Percentiles rank a stretch among this genome's conserved stretches.
phyloP scores from a whole-genome alignment of 2,888 invertebrate species.

The Drosophila setosimentum region DNA sequence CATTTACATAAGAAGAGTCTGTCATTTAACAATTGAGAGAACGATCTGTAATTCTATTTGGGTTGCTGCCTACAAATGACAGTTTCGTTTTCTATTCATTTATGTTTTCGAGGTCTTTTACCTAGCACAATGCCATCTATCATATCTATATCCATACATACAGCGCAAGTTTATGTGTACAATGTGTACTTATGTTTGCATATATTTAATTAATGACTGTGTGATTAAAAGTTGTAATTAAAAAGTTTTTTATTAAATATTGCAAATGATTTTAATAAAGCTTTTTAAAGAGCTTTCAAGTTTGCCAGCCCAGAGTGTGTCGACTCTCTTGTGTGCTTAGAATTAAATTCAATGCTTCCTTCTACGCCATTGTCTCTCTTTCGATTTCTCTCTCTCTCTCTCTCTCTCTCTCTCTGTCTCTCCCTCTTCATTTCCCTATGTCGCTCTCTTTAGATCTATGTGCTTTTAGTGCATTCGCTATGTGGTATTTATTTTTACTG shows the following conservation, averaged over 20 bases:
- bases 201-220: conserved; percentile 14
- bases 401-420: not conserved
- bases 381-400: not conserved
- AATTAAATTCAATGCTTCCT: not conserved
- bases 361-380: conserved; percentile 2
- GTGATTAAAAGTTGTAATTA: conserved; percentile 27
- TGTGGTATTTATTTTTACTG: conserved; percentile 46
- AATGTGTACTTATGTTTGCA: conserved; percentile 7
- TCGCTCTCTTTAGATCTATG: not conserved
- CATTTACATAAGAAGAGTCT: conserved; percentile 34
- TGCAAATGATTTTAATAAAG: conserved; percentile 19
- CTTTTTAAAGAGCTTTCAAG: conserved; percentile 42
- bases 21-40: conserved; percentile 7
- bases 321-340: conserved; percentile 20
- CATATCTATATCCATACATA: not conserved
- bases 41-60: conserved; percentile 1
- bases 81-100: not conserved
- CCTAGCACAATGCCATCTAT: conserved; percentile 25
- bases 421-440: not conserved
- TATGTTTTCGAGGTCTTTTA: conserved; percentile 3
- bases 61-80: conserved; percentile 5
- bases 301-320: conserved; percentile 19
- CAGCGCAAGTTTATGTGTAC: conserved; percentile 2
- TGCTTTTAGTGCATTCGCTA: conserved; percentile 40
- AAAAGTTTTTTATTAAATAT: conserved; percentile 22